Evolutionary conservation across 2,797 vertebrate genomes (phyloP).

Genomic region (Centropyge bicolor): DNA sequence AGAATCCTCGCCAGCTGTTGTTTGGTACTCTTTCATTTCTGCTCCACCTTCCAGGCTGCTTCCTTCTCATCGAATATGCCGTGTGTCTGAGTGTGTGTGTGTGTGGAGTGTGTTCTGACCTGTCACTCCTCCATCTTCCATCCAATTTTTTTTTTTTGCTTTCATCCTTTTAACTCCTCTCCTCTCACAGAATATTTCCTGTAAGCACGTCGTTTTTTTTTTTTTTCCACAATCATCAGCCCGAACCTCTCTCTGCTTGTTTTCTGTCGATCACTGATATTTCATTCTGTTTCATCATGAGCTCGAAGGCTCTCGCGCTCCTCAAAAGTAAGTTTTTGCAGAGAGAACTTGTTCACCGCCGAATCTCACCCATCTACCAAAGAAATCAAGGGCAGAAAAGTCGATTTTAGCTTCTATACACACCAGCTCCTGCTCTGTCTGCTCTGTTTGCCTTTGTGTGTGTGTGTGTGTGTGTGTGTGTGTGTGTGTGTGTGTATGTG

Average conservation of each 20-base stretch:
- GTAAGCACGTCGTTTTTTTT: constrained; percentile 29
- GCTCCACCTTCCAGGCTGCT: constrained; percentile 43
- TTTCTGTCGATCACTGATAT: constrained; percentile 60
- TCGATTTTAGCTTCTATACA: constrained; percentile 26
- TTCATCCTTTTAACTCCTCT: constrained; percentile 32
- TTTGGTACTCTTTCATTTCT: constrained; percentile 37
- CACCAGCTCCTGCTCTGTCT: not conserved
- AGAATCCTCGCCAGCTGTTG: constrained; percentile 4
- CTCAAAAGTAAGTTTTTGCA: constrained; percentile 35
- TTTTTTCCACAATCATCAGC: constrained; percentile 46
- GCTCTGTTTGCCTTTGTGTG: not conserved
- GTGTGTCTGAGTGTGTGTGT: constrained; percentile 32
- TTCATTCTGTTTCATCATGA: constrained; percentile 79
- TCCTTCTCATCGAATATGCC: constrained; percentile 46
- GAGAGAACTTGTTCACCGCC: constrained; percentile 1
- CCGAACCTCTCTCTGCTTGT: constrained; percentile 18
- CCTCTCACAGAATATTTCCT: constrained; percentile 7
- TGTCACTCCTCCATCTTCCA: constrained; percentile 29
- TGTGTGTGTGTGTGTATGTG: too few relatives aligned
- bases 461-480: constrained; percentile 26
- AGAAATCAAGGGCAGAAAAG: constrained; percentile 42
- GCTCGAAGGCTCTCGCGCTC: constrained; percentile 39
- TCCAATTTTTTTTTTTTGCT: constrained; percentile 26
- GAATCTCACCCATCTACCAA: constrained; percentile 23
- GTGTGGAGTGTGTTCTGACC: constrained; percentile 15